Evolutionary conservation across 2,888 invertebrate species (phyloP).

Genomic region (Aquatica leii): DNA sequence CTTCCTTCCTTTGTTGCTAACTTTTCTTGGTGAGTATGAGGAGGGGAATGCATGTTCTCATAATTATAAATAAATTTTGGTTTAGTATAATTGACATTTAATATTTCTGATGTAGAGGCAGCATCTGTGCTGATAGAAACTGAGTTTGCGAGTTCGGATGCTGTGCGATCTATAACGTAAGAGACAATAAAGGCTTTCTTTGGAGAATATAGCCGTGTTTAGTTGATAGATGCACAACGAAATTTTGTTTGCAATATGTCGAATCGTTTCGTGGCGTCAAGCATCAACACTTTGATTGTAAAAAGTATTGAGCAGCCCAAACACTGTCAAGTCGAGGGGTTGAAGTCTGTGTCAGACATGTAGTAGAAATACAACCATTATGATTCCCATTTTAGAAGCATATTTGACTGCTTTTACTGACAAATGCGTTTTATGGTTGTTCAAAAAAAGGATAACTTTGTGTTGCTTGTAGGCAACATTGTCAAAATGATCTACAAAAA

Average conservation of each 20-base stretch:
- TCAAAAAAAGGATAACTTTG: slow-evolving; percentile 1
- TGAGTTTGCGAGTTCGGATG: not conserved
- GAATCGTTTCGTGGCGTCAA: not conserved
- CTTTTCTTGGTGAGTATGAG: too few species aligned
- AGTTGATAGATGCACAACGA: too few species aligned
- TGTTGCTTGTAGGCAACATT: too few species aligned
- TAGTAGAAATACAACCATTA: not conserved
- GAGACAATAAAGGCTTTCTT: not conserved
- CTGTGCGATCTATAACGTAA: not conserved
- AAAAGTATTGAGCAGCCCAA: too few species aligned
- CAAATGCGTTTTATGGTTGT: slow-evolving; percentile 9
- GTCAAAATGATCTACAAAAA: too few species aligned
- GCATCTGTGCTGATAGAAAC: too few species aligned
- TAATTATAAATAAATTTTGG: too few species aligned
- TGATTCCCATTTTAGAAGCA: not conserved
- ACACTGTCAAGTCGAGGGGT: too few species aligned
- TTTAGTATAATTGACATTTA: too few species aligned
- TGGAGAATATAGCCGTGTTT: too few species aligned
- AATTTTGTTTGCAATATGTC: not conserved
- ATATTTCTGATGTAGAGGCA: too few species aligned
- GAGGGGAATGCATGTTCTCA: too few species aligned
- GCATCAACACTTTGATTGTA: not conserved
- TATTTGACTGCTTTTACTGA: slow-evolving; percentile 3
- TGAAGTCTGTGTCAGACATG: not conserved
- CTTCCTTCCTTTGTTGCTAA: not conserved